Conservation (phyloP, 2,888 invertebrate genomes). For the Papilio protenor region DNA sequence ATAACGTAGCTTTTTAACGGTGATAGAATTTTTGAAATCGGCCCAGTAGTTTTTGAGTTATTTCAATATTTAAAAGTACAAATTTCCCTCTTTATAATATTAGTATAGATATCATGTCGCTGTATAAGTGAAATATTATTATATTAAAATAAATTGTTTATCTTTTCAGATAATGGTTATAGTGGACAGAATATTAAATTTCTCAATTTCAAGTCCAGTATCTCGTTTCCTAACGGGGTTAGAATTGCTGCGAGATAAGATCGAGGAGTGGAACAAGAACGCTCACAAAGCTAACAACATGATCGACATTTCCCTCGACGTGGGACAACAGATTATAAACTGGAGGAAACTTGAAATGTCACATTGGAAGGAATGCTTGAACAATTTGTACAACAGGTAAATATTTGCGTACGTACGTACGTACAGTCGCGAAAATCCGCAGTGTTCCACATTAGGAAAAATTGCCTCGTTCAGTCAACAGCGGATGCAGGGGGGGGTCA, state of each 20-base stretch:
- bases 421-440: background rate
- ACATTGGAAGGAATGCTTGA: conserved; percentile 94
- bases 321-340: conserved; percentile 92
- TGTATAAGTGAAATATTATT: background rate
- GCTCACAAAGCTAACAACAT: conserved; percentile 95
- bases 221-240: conserved; percentile 95
- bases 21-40: too few species aligned
- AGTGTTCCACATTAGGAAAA: too few species aligned
- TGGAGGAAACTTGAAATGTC: conserved; percentile 96
- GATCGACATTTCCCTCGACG: conserved; percentile 86
- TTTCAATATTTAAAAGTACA: too few species aligned
- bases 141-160: background rate
- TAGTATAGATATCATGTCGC: too few species aligned
- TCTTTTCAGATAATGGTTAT: conserved; percentile 83
- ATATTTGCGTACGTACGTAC: background rate
- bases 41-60: too few species aligned
- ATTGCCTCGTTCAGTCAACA: too few species aligned
- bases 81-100: too few species aligned
- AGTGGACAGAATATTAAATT: conserved; percentile 86
- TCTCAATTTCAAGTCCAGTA: conserved; percentile 92
- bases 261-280: conserved; percentile 96
- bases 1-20: too few species aligned
- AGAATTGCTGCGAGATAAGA: conserved; percentile 93
- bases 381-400: conserved; percentile 86
- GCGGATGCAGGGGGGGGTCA: too few species aligned